A percentile compares a stretch with the other conserved stretches of the same genome.
These are phyloP conservation scores for Drosophila siamana DNA, from an alignment of 2,888 invertebrate genomes.

Conservation along the genomic window DNA sequence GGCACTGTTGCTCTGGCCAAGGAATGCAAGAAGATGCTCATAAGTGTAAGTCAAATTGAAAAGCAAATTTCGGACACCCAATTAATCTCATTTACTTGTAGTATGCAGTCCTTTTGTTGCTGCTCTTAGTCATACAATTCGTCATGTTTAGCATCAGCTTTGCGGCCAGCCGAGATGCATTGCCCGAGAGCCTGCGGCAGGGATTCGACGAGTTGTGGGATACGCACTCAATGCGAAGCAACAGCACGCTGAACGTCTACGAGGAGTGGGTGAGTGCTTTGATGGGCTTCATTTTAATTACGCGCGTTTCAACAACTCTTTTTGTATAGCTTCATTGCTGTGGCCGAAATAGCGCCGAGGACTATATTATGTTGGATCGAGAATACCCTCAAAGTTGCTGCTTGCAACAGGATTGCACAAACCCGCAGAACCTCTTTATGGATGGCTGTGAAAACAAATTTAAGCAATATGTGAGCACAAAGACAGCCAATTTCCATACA, in stretches of 20 bases:
- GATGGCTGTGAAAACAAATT: conserved; percentile 76
- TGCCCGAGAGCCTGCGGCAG: conserved; percentile 63
- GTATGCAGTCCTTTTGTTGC: conserved; percentile 78
- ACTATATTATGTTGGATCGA: conserved; percentile 74
- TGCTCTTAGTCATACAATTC: conserved; percentile 77
- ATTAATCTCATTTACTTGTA: conserved; percentile 26
- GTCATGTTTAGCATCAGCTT: conserved; percentile 78
- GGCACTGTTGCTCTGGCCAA: conserved; percentile 62
- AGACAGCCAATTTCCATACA: conserved; percentile 74
- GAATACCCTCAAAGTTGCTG: conserved; percentile 76
- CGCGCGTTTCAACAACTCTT: neutral
- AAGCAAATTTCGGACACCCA: too few species aligned
- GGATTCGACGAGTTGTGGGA: conserved; percentile 83
- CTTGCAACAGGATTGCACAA: conserved; percentile 68
- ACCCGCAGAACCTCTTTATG: conserved; percentile 70
- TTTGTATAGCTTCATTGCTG: conserved; percentile 76
- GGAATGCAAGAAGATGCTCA: conserved; percentile 72
- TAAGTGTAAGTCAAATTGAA: conserved; percentile 61
- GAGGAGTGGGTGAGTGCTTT: conserved; percentile 76
- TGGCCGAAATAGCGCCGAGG: conserved; percentile 78
- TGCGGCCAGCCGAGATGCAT: conserved; percentile 58
- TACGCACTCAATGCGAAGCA: conserved; percentile 17
- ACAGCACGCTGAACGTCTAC: conserved; percentile 67
- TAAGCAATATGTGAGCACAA: conserved; percentile 68
- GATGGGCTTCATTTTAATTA: neutral